phyloP scores from a whole-genome alignment of 2,888 invertebrate species.

The Drosophila conformis region DNA sequence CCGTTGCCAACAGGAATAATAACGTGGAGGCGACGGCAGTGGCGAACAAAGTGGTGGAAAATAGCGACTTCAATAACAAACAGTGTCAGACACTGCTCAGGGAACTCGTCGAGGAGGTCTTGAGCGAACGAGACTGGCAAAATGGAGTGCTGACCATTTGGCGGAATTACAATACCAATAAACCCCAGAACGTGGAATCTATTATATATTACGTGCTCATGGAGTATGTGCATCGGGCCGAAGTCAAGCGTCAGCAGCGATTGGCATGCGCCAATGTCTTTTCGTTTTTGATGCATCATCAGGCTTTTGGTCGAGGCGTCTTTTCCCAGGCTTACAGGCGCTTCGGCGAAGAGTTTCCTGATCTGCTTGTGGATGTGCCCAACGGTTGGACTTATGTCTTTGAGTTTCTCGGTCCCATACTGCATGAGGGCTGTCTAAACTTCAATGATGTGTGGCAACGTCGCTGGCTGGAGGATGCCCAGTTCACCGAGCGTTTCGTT shows the following conservation, averaged over 20 bases:
- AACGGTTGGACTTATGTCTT: constrained; percentile 82
- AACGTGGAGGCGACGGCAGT: background rate
- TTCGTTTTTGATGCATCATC: constrained; percentile 61
- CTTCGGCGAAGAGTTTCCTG: constrained; percentile 74
- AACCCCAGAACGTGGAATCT: constrained; percentile 57
- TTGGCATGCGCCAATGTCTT: constrained; percentile 77
- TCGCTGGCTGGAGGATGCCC: constrained; percentile 68
- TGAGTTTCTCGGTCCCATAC: constrained; percentile 81
- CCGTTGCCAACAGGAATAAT: constrained; percentile 25
- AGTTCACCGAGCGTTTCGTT: constrained; percentile 74
- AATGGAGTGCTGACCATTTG: constrained; percentile 66
- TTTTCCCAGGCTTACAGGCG: constrained; percentile 73
- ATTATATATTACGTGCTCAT: constrained; percentile 72
- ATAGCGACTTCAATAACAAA: constrained; percentile 34
- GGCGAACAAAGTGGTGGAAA: background rate
- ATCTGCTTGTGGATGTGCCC: constrained; percentile 81
- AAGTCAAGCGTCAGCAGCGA: constrained; percentile 67
- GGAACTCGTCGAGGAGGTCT: constrained; percentile 71
- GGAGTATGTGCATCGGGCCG: constrained; percentile 72
- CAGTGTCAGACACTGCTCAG: constrained; percentile 74
- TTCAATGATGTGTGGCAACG: constrained; percentile 77
- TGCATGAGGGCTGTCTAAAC: constrained; percentile 72
- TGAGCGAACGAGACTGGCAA: constrained; percentile 67
- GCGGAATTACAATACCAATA: constrained; percentile 55
- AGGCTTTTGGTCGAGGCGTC: constrained; percentile 55